Conservation (phyloP, 1,140 invertebrate species). For the Prorops nasuta region DNA sequence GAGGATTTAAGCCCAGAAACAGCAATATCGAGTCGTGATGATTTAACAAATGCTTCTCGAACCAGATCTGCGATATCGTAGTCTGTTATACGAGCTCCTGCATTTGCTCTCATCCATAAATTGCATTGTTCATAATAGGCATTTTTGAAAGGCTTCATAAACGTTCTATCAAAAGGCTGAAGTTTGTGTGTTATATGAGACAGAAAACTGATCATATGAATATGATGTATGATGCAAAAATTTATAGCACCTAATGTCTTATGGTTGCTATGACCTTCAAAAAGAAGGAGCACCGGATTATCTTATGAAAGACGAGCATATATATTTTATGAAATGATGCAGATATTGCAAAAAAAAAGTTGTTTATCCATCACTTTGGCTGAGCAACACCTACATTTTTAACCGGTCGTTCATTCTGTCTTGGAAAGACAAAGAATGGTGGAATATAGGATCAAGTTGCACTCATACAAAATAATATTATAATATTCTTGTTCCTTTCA, state of each 20-base stretch:
- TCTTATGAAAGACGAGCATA: slow-evolving; percentile 20
- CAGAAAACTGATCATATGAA: slow-evolving; percentile 2
- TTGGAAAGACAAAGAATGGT: slow-evolving; percentile 41
- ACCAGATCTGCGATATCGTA: slow-evolving; percentile 1
- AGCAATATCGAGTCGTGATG: background rate
- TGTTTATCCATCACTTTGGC: slow-evolving; percentile 23
- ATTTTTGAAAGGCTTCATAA: slow-evolving; percentile 10
- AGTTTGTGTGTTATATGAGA: slow-evolving; percentile 5
- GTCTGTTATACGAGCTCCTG: background rate
- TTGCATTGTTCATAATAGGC: slow-evolving; percentile 3
- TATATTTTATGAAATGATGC: slow-evolving; percentile 34
- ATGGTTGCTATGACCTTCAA: slow-evolving; percentile 6
- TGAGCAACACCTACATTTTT: slow-evolving; percentile 8
- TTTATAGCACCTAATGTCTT: slow-evolving; percentile 2
- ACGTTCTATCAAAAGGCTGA: slow-evolving; percentile 2
- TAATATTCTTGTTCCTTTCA: slow-evolving; percentile 49
- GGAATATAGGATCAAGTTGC: slow-evolving; percentile 38
- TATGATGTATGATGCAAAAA: slow-evolving; percentile 3
- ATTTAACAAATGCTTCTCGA: slow-evolving; percentile 1
- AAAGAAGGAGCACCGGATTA: background rate
- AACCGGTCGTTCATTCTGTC: slow-evolving; percentile 16
- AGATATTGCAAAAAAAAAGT: slow-evolving; percentile 37
- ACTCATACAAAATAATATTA: slow-evolving; percentile 37
- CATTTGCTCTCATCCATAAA: slow-evolving; percentile 3
- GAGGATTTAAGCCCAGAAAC: slow-evolving; percentile 3